Percentiles rank a stretch among this genome's conserved stretches.
These are phyloP conservation scores for Chromis chromis DNA, from an alignment of 2,797 vertebrate genomes.

Conservation along the genomic window DNA sequence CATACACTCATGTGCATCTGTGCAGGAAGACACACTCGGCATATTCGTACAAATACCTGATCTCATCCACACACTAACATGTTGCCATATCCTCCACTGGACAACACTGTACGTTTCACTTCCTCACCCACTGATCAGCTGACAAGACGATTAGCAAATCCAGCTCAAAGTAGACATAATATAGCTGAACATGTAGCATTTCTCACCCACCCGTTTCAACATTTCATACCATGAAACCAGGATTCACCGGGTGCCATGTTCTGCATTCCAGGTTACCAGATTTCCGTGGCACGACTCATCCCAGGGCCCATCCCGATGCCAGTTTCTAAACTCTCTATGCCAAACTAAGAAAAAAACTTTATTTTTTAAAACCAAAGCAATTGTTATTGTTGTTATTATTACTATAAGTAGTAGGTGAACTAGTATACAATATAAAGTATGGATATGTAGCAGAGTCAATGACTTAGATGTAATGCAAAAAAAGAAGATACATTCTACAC, in stretches of 20 bases:
- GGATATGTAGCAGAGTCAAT: slow-evolving; percentile 89
- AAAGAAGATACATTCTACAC: slow-evolving; percentile 68
- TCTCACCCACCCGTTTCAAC: slow-evolving; percentile 45
- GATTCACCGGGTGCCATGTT: slow-evolving; percentile 49
- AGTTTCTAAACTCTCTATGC: slow-evolving; percentile 87
- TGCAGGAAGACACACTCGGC: slow-evolving; percentile 35
- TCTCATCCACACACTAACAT: slow-evolving; percentile 14
- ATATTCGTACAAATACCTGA: slow-evolving; percentile 11
- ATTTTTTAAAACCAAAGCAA: slow-evolving; percentile 92
- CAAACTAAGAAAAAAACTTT: slow-evolving; percentile 84
- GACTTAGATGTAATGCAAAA: slow-evolving; percentile 89
- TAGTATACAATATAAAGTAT: slow-evolving; percentile 78
- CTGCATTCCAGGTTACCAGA: slow-evolving; percentile 61
- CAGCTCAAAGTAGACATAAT: slow-evolving; percentile 36
- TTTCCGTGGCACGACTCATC: slow-evolving; percentile 63
- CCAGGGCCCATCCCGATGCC: slow-evolving; percentile 71
- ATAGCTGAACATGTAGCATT: slow-evolving; percentile 83
- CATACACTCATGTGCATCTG: slow-evolving; percentile 26
- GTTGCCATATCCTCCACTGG: slow-evolving; percentile 38
- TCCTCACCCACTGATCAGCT: slow-evolving; percentile 36
- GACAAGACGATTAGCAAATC: slow-evolving; percentile 18
- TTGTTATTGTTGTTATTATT: slow-evolving; percentile 82
- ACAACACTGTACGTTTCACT: slow-evolving; percentile 22
- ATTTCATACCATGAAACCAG: slow-evolving; percentile 41
- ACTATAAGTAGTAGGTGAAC: slow-evolving; percentile 77